Base-by-base conservation (phyloP, 2,797 vertebrate species). In the Cynodonichthys magdalenae region DNA sequence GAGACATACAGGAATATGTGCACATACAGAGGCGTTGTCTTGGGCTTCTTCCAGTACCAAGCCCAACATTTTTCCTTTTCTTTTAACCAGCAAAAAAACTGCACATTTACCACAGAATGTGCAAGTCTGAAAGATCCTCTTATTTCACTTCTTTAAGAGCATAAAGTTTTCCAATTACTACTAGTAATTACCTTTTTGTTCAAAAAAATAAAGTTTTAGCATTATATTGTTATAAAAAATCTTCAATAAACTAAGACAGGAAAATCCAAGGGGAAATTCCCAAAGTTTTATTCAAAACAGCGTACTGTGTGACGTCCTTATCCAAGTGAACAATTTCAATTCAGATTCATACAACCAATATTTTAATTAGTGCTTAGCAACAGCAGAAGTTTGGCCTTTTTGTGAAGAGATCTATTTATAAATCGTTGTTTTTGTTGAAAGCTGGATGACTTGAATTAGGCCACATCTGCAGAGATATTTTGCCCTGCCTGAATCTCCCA, bases 11-110 rank as follows among this genome's bases (percentile, higher is more conserved):
- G 28, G 44, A 46, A 53, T 46, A 64, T 50, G 42, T 53, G 53
- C 50, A 69, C 69, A 75, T 34, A 28, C 47, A 66, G 61, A 84
- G 73, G 66, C 77, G 51, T 84, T 80, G 77, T 77, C 73, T 69
- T 85, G 74, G 71, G 59, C 39, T 74, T 51, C 49, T 67, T 89
- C 69, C 80, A 88, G 60, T 7, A 65, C 59, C 42, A 77, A 80
- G 79, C 31, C 48, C 71, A 45, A 64, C 17, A 44, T 58, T 59
- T 57, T 58, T 34, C 9, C 19, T 36, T 0, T 7, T 64, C 36
- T 60, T 77, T 77, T 75, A 62, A 64, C 14, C 1, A 56, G 46
- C 55, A 69, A 52, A 54, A 79, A 36, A 78, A 80, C 77, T 71
- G 52, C 58, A 63, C 54, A 73, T 74, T 66, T 61, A 67, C 57